Percentiles rank a stretch among this genome's conserved stretches.
Conservation (phyloP, 2,888 invertebrate genomes). For the Pilophorus perplexus region DNA sequence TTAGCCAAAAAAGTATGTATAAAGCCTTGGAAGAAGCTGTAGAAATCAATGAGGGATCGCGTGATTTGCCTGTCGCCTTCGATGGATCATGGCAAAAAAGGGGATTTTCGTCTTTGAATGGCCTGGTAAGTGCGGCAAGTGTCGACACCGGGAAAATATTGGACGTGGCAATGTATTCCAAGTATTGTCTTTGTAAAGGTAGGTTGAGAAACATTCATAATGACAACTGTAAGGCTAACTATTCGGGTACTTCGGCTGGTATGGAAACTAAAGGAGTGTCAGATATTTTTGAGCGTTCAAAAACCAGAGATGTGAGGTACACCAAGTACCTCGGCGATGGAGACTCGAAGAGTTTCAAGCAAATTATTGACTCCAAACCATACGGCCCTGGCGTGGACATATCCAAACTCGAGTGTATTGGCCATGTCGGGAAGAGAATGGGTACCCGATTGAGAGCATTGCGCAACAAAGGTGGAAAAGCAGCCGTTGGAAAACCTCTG, state of each 20-base stretch:
- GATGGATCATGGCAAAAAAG: slow-evolving; percentile 43
- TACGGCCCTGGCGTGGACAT: background rate
- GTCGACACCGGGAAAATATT: slow-evolving; percentile 39
- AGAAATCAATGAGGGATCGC: slow-evolving; percentile 2
- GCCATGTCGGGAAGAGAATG: slow-evolving; percentile 5
- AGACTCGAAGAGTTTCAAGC: background rate
- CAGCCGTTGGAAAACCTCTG: background rate
- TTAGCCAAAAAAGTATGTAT: slow-evolving; percentile 31
- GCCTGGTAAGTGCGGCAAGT: slow-evolving; percentile 36
- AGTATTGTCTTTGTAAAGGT: slow-evolving; percentile 33
- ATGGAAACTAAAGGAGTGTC: slow-evolving; percentile 30
- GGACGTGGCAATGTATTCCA: slow-evolving; percentile 32
- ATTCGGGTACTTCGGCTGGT: slow-evolving; percentile 20
- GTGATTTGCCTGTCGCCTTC: slow-evolving; percentile 25
- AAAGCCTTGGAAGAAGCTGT: slow-evolving; percentile 40
- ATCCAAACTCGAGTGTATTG: slow-evolving; percentile 2
- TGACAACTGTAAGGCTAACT: slow-evolving; percentile 17
- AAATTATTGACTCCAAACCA: background rate
- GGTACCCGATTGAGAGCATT: background rate
- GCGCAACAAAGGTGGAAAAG: background rate
- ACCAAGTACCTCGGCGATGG: slow-evolving; percentile 1
- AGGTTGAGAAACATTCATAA: background rate
- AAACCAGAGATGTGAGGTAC: background rate
- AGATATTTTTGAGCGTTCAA: slow-evolving; percentile 23
- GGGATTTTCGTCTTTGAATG: slow-evolving; percentile 38